Conservation (phyloP, 2,888 invertebrate species). For the Sicus ferrugineus region DNA sequence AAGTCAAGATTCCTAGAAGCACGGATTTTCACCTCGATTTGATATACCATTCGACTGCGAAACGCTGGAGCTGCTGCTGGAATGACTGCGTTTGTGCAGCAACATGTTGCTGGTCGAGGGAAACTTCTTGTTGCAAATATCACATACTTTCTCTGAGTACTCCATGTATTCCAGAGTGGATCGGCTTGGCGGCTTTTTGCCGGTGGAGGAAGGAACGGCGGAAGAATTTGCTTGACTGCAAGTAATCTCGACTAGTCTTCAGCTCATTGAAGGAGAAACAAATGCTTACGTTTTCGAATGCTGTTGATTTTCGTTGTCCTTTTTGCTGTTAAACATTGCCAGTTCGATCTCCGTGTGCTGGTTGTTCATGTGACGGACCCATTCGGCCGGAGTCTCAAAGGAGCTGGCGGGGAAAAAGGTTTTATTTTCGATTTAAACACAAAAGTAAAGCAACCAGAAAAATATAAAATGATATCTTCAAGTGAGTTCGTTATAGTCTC, state of each 20-base stretch:
- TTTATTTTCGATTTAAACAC: neutral
- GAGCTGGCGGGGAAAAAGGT: conserved; percentile 51
- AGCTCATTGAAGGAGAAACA: neutral
- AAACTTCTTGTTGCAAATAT: conserved; percentile 38
- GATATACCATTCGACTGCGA: conserved; percentile 28
- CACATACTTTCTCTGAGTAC: conserved; percentile 28
- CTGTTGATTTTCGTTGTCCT: conserved; percentile 52
- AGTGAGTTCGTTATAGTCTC: no score
- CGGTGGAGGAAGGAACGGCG: conserved; percentile 14
- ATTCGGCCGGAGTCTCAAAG: conserved; percentile 82
- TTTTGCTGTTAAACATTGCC: conserved; percentile 68
- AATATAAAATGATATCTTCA: no score
- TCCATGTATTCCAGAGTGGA: conserved; percentile 21
- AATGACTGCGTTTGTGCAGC: conserved; percentile 39
- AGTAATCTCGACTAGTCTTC: neutral
- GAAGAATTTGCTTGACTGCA: conserved; percentile 30
- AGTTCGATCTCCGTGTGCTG: conserved; percentile 83
- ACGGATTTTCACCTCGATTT: conserved; percentile 12
- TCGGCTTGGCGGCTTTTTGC: conserved; percentile 30
- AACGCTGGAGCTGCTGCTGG: conserved; percentile 1
- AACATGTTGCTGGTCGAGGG: conserved; percentile 32
- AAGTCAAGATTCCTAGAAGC: neutral
- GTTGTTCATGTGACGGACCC: conserved; percentile 87
- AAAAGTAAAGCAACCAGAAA: no score
- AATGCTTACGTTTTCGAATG: conserved; percentile 31